phyloP scores from a whole-genome alignment of 2,888 invertebrate species.

The Chloroclysta siterata region DNA sequence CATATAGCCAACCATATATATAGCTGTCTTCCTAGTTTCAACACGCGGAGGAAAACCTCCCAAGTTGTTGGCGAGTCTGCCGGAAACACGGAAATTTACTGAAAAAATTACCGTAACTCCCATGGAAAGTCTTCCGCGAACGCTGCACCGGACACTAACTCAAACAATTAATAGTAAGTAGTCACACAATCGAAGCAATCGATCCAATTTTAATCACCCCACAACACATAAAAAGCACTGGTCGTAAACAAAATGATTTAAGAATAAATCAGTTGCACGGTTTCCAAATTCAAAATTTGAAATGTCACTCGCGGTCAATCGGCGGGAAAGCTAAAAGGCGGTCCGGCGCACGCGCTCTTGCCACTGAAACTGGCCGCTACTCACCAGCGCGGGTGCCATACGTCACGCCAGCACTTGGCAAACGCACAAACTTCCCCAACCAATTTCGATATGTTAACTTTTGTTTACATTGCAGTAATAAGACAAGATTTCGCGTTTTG shows the following conservation, averaged over 20 bases:
- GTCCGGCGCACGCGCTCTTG: slow-evolving; percentile 72
- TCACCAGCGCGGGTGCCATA: slow-evolving; percentile 52
- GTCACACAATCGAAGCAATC: slow-evolving; percentile 49
- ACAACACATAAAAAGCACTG: slow-evolving; percentile 55
- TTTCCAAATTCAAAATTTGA: slow-evolving; percentile 54
- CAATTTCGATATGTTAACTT: slow-evolving; percentile 51
- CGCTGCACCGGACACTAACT: slow-evolving; percentile 49
- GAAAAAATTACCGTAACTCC: slow-evolving; percentile 55
- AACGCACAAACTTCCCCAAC: slow-evolving; percentile 52
- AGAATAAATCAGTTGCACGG: slow-evolving; percentile 42
- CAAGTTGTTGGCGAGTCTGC: too few relatives aligned
- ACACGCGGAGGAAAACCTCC: too few relatives aligned
- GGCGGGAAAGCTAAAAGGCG: slow-evolving; percentile 66
- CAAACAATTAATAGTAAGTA: slow-evolving; percentile 50
- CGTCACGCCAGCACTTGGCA: slow-evolving; percentile 60
- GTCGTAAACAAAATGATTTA: slow-evolving; percentile 36
- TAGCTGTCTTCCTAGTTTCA: too few relatives aligned
- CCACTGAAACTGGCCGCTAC: slow-evolving; percentile 67
- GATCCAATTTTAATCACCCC: slow-evolving; percentile 43
- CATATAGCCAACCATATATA: too few relatives aligned
- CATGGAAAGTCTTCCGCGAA: slow-evolving; percentile 52
- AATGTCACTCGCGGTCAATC: slow-evolving; percentile 69
- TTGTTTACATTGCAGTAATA: slow-evolving; percentile 55
- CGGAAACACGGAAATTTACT: neutral
- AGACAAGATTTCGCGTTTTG: slow-evolving; percentile 53